Conservation (phyloP, 2,797 vertebrate genomes). For the Sphenopsis melanotis region DNA sequence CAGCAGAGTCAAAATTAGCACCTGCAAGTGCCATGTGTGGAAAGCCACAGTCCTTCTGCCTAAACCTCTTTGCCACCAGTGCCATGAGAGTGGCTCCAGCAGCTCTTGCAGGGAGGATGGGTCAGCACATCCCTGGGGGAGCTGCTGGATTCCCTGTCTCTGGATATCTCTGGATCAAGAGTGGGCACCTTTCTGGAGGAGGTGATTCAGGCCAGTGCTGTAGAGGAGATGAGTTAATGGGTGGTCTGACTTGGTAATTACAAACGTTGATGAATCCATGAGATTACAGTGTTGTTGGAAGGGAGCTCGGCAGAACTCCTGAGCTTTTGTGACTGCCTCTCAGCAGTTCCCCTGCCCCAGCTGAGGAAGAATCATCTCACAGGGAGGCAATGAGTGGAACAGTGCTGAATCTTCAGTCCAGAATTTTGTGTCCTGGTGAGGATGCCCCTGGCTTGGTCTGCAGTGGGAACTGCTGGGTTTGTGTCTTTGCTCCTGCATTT, state of each 20-base stretch:
- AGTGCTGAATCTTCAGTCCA: neutral
- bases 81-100: neutral
- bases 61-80: neutral
- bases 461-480: neutral
- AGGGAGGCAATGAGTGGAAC: neutral
- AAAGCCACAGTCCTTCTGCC: neutral
- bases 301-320: neutral
- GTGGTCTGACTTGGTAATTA: neutral
- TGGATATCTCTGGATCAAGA: neutral
- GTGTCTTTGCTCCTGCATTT: neutral
- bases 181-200: neutral
- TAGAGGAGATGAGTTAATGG: neutral
- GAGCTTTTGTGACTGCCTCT: neutral
- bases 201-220: neutral
- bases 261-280: fast-evolving
- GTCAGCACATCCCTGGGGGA: neutral
- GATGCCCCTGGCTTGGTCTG: neutral
- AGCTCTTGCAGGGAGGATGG: neutral
- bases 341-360: neutral
- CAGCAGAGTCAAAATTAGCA: neutral
- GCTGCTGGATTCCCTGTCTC: neutral
- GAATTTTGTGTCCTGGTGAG: neutral
- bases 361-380: neutral
- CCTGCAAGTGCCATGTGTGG: neutral
- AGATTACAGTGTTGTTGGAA: neutral